A percentile compares a stretch with the other conserved stretches of the same genome.
Conservation (phyloP, 2,888 invertebrate genomes). For the Himalopsyche tibetana region DNA sequence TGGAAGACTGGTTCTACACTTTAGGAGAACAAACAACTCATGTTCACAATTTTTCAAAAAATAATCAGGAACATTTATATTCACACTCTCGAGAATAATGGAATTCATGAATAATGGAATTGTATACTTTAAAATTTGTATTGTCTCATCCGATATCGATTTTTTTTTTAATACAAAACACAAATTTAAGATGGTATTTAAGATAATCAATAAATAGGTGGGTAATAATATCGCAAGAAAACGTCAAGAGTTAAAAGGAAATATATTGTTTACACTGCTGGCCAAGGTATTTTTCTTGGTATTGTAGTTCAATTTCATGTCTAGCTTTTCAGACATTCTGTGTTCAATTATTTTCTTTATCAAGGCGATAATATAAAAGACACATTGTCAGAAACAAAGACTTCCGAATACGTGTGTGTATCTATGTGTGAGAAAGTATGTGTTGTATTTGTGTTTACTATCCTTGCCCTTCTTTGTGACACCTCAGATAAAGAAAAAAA, state of each 20-base stretch:
- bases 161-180: too few species aligned
- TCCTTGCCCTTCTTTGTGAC: constrained; percentile 24
- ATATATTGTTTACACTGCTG: background rate
- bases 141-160: too few species aligned
- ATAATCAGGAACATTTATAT: too few species aligned
- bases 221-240: too few species aligned
- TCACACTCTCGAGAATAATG: too few species aligned
- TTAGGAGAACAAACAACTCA: too few species aligned
- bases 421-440: background rate
- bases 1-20: too few species aligned
- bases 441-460: background rate
- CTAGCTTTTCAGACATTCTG: background rate
- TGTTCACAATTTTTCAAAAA: too few species aligned
- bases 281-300: background rate
- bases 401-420: background rate
- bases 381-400: constrained; percentile 10
- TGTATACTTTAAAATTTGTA: too few species aligned
- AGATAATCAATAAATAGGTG: too few species aligned
- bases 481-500: constrained; percentile 16
- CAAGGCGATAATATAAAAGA: background rate
- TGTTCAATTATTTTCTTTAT: constrained; percentile 4
- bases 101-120: too few species aligned
- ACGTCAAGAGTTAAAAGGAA: background rate
- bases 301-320: background rate
- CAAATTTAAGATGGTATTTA: too few species aligned